Evolutionary conservation across 2,113 vertebrate genomes (phyloP), one percentile per base, ranked within the genome.

Genomic region (Spea multiplicata): DNA sequence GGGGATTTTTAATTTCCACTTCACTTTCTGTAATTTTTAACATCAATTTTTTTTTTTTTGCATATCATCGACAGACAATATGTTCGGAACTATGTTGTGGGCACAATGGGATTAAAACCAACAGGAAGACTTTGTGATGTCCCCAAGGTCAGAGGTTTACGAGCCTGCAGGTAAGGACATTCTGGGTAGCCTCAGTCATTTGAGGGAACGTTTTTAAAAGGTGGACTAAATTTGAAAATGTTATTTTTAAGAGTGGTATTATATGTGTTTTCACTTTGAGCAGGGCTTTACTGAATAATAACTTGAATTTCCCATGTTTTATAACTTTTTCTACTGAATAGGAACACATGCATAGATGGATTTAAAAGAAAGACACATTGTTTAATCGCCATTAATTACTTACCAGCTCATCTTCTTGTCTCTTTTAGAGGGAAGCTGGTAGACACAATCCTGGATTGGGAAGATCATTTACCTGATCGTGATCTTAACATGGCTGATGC

Each of bases 401-500:
- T 30, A 30, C 30, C 30, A 30, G 30, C 30, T 30, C 30, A 30
- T 30, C 30, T 30, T 30, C 30, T 30, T 30, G 30, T 30, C 30
- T 76, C 49, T 68, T 70, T 7, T 85, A 99, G 97, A 76, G 97
- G 97, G 5, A 95, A 96, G 82, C 89, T 99, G 71, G 90, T 93
- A 52, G 96, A 97, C 86, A 97, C 97, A 10, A 95, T 99, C 59
- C 90, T 99, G 84, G 97, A 99, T 82, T 99, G 97, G 97, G 97
- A 99, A 57, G 97, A 99, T 14, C 85, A 96, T 0, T 89, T 99
- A 80, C 97, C 97, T 0, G 94, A 97, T 76, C 87, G 88, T 0
- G 97, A 98, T 86, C 92, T 99, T 62, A 93, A 84, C 0, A 92
- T 94, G 44, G 96, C 97, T 0, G 94, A 98, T 0, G 94, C 96